A percentile compares a stretch with the other conserved stretches of the same genome.
phyloP scores from a whole-genome alignment of 2,888 invertebrate genomes.

The Mermis nigrescens region DNA sequence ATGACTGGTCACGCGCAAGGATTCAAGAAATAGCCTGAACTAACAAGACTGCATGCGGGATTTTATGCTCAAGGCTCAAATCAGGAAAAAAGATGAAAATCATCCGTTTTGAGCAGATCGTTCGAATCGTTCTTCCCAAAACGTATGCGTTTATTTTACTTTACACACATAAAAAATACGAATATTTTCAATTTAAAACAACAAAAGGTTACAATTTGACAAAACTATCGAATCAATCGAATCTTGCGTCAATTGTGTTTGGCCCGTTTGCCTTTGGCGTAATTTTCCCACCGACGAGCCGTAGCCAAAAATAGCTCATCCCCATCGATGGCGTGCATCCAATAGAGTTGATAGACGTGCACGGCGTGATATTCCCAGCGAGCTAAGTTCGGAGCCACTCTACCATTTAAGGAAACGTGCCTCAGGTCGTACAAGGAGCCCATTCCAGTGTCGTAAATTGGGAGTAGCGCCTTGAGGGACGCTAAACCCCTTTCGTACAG shows the following conservation, averaged over 20 bases:
- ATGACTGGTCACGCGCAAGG: too few relatives aligned
- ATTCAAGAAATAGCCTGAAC: too few relatives aligned
- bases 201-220: too few relatives aligned
- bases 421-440: constrained; percentile 87
- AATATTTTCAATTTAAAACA: too few relatives aligned
- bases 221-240: too few relatives aligned
- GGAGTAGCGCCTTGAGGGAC: constrained; percentile 64
- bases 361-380: constrained; percentile 98
- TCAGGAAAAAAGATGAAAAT: too few relatives aligned
- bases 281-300: not conserved
- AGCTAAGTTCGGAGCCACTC: constrained; percentile 63
- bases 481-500: constrained; percentile 63
- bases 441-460: constrained; percentile 79
- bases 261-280: constrained; percentile 21
- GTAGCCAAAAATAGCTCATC: not conserved
- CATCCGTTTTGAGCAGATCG: too few relatives aligned
- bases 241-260: constrained; percentile 23
- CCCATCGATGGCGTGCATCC: not conserved
- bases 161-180: too few relatives aligned
- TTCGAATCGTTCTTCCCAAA: too few relatives aligned
- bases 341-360: constrained; percentile 70
- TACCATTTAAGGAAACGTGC: constrained; percentile 52
- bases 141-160: too few relatives aligned
- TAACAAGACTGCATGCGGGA: too few relatives aligned
- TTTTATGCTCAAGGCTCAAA: too few relatives aligned